Evolutionary conservation across 2,797 vertebrate genomes (phyloP), one percentile per base, ranked within the genome.

Genomic region (Myotis daubentonii): DNA sequence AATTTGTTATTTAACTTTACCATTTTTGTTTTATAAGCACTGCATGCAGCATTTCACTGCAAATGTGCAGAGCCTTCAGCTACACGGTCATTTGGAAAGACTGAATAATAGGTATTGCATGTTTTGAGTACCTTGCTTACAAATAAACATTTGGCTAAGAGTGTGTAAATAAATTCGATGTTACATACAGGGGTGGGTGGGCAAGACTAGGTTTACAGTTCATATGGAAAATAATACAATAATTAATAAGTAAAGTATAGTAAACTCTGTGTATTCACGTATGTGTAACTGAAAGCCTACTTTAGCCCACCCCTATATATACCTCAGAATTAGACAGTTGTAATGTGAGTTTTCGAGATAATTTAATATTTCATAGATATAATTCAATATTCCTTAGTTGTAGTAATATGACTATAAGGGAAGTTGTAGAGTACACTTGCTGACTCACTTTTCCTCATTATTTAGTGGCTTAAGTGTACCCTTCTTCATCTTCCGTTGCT

Each of bases 281-380:
- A 51, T 7, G 2, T 36, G 20, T 7, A 53, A 15, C n/a, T 53
- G 30, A 13, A 76, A 76, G 11, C 49, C 74, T 53, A 33, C 49
- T 53, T 22, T 7, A 33, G n/a, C 75, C 33, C 49, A 53, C 20
- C n/a, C 47, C 6, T 76, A 4, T 15, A 17, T 76, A 51, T 84
- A 74, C 5, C 25, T 47, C 41, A 86, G 51, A 82, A 80, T 80
- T 74, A 74, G 80, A 85, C 44, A 70, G 19, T 87, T 94, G 30
- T 87, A 65, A 49, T 76, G 25, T 91, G 51, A 85, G 8, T 86
- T 95, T 93, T 81, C 82, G 71, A 87, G 33, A 28, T 87, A 89
- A 92, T 83, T 83, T 28, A 66, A 3, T 89, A 66, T 85, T 85
- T 23, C 41, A 51, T 60, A 51, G n/a, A 33, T n/a, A 36, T 86